Conservation (phyloP, 2,797 vertebrate genomes). For the Anguilla marmorata region DNA sequence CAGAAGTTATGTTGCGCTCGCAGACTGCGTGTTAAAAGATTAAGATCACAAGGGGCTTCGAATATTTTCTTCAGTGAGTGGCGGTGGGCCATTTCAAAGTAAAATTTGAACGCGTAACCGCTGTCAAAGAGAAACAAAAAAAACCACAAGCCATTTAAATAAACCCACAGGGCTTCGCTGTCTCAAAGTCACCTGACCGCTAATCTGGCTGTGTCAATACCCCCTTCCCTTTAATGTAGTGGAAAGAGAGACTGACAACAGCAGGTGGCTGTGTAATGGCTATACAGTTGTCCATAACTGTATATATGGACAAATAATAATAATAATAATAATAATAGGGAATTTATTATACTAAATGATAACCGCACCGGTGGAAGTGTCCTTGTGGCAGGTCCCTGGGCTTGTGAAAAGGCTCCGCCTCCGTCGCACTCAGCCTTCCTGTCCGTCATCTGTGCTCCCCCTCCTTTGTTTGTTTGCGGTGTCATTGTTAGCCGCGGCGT, state of each 20-base stretch:
- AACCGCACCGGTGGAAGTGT: not conserved
- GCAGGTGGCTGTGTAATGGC: not conserved
- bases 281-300: not conserved
- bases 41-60: not conserved
- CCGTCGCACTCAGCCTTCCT: not conserved
- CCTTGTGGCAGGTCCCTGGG: slow-evolving; percentile 2
- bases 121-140: not conserved
- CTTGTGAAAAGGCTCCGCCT: not conserved
- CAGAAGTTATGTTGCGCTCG: not conserved
- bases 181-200: not conserved
- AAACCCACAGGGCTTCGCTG: not conserved
- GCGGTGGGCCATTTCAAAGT: not conserved
- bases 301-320: not conserved
- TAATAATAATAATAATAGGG: not conserved
- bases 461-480: slow-evolving; percentile 41
- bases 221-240: not conserved
- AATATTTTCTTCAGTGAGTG: not conserved
- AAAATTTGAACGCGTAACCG: not conserved
- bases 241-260: not conserved
- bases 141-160: not conserved
- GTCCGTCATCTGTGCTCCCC: not conserved
- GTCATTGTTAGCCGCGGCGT: slow-evolving; percentile 57
- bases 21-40: not conserved
- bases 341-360: not conserved
- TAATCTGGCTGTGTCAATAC: not conserved